Evolutionary conservation across 2,888 invertebrate genomes (phyloP).

Genomic region (Aproaerema taeniolella): DNA sequence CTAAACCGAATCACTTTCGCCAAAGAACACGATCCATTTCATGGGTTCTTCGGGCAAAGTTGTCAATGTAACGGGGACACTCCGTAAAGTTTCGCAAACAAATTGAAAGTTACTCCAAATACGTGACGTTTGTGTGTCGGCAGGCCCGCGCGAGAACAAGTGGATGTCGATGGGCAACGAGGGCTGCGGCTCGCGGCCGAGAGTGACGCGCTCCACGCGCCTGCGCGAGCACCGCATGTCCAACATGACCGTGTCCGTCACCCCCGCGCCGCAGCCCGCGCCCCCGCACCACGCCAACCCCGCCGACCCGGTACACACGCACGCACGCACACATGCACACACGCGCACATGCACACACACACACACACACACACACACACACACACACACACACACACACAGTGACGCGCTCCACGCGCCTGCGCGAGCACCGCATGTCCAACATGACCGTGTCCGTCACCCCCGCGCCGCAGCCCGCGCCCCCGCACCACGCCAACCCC

Average conservation of each 20-base stretch:
- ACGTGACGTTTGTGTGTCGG: no score
- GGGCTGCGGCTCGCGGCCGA: constrained; percentile 52
- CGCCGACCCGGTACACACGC: constrained; percentile 47
- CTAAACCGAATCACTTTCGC: no score
- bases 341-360: no score
- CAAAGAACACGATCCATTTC: no score
- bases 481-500: constrained; percentile 34
- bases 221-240: constrained; percentile 71
- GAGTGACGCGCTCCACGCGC: constrained; percentile 53
- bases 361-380: no score
- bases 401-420: constrained; percentile 52
- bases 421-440: constrained; percentile 71
- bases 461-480: constrained; percentile 46
- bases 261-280: constrained; percentile 51
- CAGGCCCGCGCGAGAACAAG: constrained; percentile 71
- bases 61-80: no score
- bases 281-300: constrained; percentile 34
- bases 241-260: constrained; percentile 73
- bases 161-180: constrained; percentile 63
- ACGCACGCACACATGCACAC: no score
- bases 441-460: constrained; percentile 74
- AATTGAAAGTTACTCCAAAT: no score
- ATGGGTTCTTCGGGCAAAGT: no score
- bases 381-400: no score
- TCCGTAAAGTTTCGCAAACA: no score